A percentile compares a stretch with the other conserved stretches of the same genome.
Conservation (phyloP, 2,113 vertebrate genomes). For the Stictonetta naevosa region DNA sequence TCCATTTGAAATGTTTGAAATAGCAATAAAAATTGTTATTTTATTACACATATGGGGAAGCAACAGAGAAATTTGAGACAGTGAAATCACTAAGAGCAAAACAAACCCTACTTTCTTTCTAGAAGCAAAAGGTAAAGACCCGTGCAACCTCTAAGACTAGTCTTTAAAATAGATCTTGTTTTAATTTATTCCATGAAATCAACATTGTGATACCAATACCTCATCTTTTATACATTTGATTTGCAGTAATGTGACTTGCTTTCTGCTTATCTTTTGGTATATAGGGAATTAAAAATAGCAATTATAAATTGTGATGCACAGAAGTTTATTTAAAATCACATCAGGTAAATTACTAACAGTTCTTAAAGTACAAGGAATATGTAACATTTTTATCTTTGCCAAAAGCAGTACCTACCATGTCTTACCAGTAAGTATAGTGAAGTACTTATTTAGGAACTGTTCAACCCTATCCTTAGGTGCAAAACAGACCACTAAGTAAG, state of each 20-base stretch:
- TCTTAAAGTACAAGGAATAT: background rate
- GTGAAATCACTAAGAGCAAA: background rate
- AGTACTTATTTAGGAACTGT: background rate
- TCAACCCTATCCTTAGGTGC: background rate
- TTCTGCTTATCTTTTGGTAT: background rate
- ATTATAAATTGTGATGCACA: background rate
- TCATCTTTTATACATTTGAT: background rate
- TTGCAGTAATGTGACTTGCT: background rate
- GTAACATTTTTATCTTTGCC: background rate
- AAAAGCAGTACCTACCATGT: background rate
- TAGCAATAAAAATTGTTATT: background rate
- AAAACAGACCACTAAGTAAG: background rate
- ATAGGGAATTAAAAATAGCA: background rate
- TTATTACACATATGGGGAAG: background rate
- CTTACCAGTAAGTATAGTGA: background rate
- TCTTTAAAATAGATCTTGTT: background rate
- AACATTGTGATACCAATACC: background rate
- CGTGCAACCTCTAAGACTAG: background rate
- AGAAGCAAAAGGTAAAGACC: background rate
- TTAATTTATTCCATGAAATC: background rate
- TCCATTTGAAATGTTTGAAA: background rate
- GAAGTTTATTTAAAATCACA: background rate
- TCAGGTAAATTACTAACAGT: background rate
- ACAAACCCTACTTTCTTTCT: background rate
- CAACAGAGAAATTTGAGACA: background rate